phyloP scores from a whole-genome alignment of 1,140 invertebrate genomes.

The Papilio helenus region DNA sequence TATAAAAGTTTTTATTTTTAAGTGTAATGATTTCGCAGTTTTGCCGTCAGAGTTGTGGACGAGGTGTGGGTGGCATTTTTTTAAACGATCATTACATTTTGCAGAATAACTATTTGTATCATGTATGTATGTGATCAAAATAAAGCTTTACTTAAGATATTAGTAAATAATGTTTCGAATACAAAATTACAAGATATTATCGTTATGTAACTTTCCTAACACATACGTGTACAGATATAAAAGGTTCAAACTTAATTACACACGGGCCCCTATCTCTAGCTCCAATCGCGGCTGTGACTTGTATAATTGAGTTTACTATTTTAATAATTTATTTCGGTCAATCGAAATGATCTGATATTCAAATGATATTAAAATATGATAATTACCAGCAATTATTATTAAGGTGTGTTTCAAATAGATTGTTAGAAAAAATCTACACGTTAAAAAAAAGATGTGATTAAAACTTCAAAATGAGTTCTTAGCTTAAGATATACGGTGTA shows the following conservation, averaged over 20 bases:
- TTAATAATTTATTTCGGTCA: constrained; percentile 59
- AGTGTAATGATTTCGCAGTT: not conserved
- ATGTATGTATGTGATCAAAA: no score
- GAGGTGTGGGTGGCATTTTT: not conserved
- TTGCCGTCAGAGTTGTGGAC: not conserved
- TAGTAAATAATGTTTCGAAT: not conserved
- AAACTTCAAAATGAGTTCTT: no score
- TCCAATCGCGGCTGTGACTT: constrained; percentile 50
- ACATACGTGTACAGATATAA: constrained; percentile 48
- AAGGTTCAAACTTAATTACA: constrained; percentile 64
- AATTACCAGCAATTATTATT: constrained; percentile 40
- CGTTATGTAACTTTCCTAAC: constrained; percentile 43
- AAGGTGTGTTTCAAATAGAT: constrained; percentile 34
- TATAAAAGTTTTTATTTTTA: not conserved
- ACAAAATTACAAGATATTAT: not conserved
- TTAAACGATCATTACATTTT: not conserved
- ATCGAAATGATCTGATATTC: constrained; percentile 48
- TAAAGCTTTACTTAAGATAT: not conserved
- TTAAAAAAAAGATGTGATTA: no score
- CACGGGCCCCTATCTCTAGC: constrained; percentile 59
- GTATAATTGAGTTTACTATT: constrained; percentile 64
- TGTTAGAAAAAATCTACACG: not conserved
- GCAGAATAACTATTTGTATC: no score
- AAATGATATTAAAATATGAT: constrained; percentile 44
- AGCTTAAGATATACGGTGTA: not conserved